Conservation (phyloP, 2,113 vertebrate species). For the Chloropsis cyanopogon region DNA sequence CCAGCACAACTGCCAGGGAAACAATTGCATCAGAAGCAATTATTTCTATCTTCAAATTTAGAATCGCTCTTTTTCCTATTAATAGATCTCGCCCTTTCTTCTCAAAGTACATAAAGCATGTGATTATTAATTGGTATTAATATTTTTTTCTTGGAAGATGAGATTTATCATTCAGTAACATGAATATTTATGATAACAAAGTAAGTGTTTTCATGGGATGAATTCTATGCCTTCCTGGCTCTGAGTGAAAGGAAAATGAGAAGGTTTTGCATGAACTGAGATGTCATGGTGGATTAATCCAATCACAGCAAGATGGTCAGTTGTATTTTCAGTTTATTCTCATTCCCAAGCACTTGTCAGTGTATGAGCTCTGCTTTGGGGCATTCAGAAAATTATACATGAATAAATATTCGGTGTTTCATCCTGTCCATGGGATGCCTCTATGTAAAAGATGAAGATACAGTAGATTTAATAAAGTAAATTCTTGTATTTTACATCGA, state of each 20-base stretch:
- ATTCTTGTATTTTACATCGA: not conserved
- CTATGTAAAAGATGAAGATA: not conserved
- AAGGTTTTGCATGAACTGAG: not conserved
- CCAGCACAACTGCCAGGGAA: conserved; percentile 3
- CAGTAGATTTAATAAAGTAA: not conserved
- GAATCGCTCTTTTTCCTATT: not conserved
- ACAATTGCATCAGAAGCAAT: conserved; percentile 17
- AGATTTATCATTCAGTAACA: not conserved
- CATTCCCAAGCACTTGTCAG: not conserved
- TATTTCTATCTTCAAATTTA: conserved; percentile 3
- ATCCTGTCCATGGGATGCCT: not conserved
- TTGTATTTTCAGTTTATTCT: not conserved
- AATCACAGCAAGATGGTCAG: not conserved
- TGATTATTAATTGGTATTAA: not conserved
- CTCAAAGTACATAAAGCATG: not conserved
- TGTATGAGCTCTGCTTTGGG: not conserved
- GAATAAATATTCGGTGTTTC: not conserved
- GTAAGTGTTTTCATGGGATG: not conserved
- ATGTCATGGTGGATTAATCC: not conserved
- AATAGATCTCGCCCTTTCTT: not conserved
- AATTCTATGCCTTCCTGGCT: not conserved
- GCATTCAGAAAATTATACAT: not conserved
- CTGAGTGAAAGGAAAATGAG: not conserved
- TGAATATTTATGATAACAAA: not conserved
- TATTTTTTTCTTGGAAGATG: not conserved